Evolutionary conservation across 2,797 vertebrate genomes (phyloP), one percentile per base, ranked within the genome.

Genomic region (Vespertilio murinus): DNA sequence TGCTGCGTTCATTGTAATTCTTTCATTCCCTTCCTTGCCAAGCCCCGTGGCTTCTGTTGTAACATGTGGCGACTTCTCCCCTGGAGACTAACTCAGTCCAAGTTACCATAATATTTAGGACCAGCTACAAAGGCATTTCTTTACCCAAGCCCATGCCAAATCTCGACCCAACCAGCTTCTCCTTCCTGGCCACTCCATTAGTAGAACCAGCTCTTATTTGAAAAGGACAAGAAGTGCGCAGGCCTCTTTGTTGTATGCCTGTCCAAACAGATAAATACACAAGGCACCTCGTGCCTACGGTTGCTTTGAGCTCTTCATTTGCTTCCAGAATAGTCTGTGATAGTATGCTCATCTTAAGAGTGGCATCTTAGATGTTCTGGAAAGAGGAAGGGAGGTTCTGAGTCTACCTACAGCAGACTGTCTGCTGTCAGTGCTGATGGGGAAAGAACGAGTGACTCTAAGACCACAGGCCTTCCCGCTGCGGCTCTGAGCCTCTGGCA

Each of bases 61-160:
- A 96, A 97, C 96, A 93, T 95, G 95, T 93, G 96, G 95, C 18
- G 49, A 91, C 97, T 93, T 97, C 95, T 97, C 90, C 94, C 96
- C 81, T 56, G 65, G 73, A 95, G 93, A 83, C 91, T 77, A 81
- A 92, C 75, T 88, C 77, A 18, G 49, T 90, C 96, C 94, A 96
- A 94, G 94, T 96, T 97, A 71, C 95, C 74, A 47, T 96, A 95
- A 96, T 93, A 83, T 83, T 97, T 95, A 95, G 81, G 92, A 93
- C 91, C 71, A 94, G 88, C 88, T 96, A 95, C 96, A 97, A 96
- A 97, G 91, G 90, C 67, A 52, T 95, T 94, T 93, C 90, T 97
- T 96, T 85, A 56, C 78, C 85, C 78, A 88, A 94, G 80, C 61
- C 28, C 84, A 25, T 95, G 96, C 94, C 96, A 97, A 90, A 77